A percentile compares a stretch with the other conserved stretches of the same genome.
These are phyloP conservation scores for Salminus brasiliensis DNA, from an alignment of 2,113 vertebrate genomes.

Conservation along the genomic window DNA sequence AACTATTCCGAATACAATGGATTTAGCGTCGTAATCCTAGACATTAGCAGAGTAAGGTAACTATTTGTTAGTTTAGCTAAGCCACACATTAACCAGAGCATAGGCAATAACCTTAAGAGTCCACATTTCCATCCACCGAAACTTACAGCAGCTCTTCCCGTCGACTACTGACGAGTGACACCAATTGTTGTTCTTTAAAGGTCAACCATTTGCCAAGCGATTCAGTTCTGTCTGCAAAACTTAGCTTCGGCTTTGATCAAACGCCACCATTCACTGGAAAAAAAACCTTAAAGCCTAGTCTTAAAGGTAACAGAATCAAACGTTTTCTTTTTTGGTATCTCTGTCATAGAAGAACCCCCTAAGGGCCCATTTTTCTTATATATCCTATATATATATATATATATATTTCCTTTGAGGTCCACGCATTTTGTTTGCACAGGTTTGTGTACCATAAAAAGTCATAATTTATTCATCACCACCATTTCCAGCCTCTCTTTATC, in stretches of 20 bases:
- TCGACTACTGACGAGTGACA: background rate
- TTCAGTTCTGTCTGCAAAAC: background rate
- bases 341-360: no score
- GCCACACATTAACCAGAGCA: background rate
- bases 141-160: background rate
- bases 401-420: no score
- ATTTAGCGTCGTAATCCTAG: background rate
- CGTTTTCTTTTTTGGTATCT: background rate
- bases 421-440: no score
- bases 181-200: background rate
- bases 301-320: background rate
- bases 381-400: no score
- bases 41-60: background rate
- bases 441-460: no score
- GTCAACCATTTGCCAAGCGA: background rate
- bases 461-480: no score
- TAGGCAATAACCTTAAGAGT: background rate
- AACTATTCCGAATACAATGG: background rate
- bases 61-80: background rate
- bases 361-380: no score
- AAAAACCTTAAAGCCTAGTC: background rate
- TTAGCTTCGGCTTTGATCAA: background rate
- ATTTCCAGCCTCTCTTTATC: no score
- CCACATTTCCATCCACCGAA: background rate
- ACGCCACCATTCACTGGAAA: background rate